Conservation (phyloP, 2,113 vertebrate species). For the Tachuris rubrigastra region DNA sequence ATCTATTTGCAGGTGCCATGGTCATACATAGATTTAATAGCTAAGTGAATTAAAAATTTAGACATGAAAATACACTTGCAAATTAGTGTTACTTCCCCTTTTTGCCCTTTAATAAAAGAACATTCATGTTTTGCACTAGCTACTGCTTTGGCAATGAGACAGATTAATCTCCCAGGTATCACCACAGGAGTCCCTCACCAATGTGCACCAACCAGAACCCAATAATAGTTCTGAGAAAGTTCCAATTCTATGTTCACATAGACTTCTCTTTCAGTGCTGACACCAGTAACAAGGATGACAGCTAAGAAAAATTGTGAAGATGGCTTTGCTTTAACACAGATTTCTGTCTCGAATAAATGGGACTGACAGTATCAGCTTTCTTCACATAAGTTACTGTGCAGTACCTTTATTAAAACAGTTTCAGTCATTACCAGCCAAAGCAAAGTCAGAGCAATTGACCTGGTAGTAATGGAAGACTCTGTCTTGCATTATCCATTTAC, state of each 20-base stretch:
- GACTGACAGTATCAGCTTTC: neutral
- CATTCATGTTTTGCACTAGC: neutral
- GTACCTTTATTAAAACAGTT: neutral
- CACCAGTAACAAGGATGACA: neutral
- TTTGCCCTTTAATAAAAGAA: neutral
- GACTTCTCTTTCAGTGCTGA: neutral
- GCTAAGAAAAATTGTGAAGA: neutral
- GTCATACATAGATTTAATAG: neutral
- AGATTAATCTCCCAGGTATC: neutral
- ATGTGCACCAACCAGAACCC: neutral
- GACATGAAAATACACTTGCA: neutral
- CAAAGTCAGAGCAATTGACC: neutral
- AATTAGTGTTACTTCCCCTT: neutral
- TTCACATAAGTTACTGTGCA: neutral
- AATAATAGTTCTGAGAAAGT: neutral
- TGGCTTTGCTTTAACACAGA: neutral
- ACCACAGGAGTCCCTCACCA: neutral
- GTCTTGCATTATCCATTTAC: neutral
- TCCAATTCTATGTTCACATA: rapidly evolving
- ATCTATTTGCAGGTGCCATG: neutral
- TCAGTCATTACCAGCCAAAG: neutral
- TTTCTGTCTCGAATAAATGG: neutral
- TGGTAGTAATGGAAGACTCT: neutral
- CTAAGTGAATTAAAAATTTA: neutral
- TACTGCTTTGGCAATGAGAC: neutral